A percentile compares a stretch with the other conserved stretches of the same genome.
Conservation (phyloP, 2,888 invertebrate genomes). For the Diplolepis rosae region DNA sequence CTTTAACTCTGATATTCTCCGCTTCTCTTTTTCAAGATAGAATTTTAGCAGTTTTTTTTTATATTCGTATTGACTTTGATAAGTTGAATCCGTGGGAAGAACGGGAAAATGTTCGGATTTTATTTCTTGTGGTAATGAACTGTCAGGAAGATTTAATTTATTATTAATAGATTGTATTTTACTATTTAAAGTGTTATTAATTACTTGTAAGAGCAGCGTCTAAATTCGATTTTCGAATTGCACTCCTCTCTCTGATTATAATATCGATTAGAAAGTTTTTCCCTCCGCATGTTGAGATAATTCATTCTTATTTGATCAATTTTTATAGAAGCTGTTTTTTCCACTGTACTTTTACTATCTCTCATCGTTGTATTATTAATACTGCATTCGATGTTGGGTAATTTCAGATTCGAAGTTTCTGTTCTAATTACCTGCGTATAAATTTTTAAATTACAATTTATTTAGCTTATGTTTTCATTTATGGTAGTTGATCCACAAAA, state of each 20-base stretch:
- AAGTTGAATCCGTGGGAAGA: neutral
- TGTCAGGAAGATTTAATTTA: neutral
- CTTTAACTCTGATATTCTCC: neutral
- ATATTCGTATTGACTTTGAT: constrained; percentile 1
- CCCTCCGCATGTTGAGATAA: neutral
- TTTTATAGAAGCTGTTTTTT: neutral
- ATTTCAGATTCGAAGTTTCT: neutral
- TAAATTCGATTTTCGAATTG: neutral
- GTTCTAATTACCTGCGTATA: neutral
- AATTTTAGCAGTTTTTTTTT: neutral
- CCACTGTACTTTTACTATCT: neutral
- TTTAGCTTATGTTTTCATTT: too few species aligned
- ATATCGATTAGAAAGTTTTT: neutral
- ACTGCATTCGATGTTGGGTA: neutral
- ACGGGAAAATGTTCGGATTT: neutral
- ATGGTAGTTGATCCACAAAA: too few species aligned
- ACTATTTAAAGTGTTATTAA: neutral
- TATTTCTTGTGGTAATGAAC: neutral
- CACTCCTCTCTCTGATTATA: neutral
- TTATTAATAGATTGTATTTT: neutral
- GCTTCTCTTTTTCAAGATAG: neutral
- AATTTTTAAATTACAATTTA: neutral
- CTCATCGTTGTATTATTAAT: neutral
- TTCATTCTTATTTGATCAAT: neutral
- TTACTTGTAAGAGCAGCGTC: neutral